A percentile compares a stretch with the other conserved stretches of the same genome.
phyloP scores from a whole-genome alignment of 2,113 vertebrate species.

The Trochalopteron elliotii region DNA sequence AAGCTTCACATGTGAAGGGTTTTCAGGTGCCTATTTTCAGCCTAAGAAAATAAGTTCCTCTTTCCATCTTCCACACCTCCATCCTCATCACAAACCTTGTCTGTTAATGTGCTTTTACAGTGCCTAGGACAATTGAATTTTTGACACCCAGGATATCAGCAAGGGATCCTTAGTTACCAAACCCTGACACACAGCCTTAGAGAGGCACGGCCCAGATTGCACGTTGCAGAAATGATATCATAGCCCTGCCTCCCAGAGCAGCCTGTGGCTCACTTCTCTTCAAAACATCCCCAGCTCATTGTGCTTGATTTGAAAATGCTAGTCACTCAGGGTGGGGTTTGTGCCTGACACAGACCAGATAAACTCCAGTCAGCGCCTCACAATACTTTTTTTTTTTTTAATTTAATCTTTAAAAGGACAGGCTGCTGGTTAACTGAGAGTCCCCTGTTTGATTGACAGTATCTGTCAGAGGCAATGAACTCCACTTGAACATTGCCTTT shows the following conservation, averaged over 20 bases:
- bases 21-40: neutral
- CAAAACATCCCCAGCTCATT: neutral
- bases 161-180: neutral
- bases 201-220: neutral
- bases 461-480: constrained; percentile 90
- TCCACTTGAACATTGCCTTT: constrained; percentile 85
- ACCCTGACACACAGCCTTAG: neutral
- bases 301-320: constrained; percentile 5
- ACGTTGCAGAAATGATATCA: neutral
- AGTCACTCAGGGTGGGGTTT: constrained; percentile 9
- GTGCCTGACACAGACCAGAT: constrained; percentile 60
- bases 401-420: constrained; percentile 73
- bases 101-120: neutral
- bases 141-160: neutral
- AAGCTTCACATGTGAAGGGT: neutral
- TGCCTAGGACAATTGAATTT: neutral
- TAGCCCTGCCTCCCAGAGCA: neutral
- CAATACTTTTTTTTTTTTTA: constrained; percentile 54
- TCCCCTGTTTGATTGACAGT: constrained; percentile 84
- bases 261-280: neutral
- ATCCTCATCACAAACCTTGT: neutral
- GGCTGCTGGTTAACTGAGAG: constrained; percentile 75
- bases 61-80: neutral
- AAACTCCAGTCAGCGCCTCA: constrained; percentile 67
- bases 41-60: neutral